These are phyloP conservation scores for Calameuta pallipes DNA, from an alignment of 2,888 invertebrate species.

Conservation along the genomic window DNA sequence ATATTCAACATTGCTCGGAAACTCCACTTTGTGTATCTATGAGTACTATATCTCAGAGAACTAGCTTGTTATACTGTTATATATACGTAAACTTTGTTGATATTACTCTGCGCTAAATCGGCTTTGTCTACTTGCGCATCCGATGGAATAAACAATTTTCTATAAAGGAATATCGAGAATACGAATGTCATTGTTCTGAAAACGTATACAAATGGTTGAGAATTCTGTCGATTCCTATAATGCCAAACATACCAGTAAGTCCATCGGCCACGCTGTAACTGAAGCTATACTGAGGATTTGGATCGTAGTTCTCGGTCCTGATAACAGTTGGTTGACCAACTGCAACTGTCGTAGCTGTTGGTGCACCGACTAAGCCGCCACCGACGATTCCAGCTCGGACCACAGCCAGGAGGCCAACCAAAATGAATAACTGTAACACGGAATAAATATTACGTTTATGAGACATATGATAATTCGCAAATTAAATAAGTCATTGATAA, in stretches of 20 bases:
- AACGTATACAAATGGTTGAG: not conserved
- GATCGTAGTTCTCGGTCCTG: slow-evolving; percentile 50
- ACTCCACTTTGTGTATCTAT: not conserved
- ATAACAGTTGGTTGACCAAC: slow-evolving; percentile 46
- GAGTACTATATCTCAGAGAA: not conserved
- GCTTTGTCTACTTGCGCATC: not conserved
- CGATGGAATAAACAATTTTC: not conserved
- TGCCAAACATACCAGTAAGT: slow-evolving; percentile 47
- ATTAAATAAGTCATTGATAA: not conserved
- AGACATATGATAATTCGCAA: not conserved
- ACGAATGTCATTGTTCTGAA: not conserved
- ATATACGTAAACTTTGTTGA: not conserved
- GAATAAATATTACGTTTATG: not conserved
- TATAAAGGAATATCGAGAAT: not conserved
- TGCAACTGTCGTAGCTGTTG: slow-evolving; percentile 44
- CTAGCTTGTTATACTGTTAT: not conserved
- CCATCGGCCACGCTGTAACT: slow-evolving; percentile 60
- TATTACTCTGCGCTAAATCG: not conserved
- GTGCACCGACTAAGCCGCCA: slow-evolving; percentile 28
- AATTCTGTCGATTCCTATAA: not conserved
- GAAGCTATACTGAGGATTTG: slow-evolving; percentile 58
- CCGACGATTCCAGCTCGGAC: slow-evolving; percentile 46
- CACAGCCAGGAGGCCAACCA: slow-evolving; percentile 45
- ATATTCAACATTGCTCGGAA: not conserved
- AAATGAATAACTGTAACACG: slow-evolving; percentile 38